Base-by-base conservation (phyloP, 2,888 invertebrate species). In the Liodrosophila aerea region DNA sequence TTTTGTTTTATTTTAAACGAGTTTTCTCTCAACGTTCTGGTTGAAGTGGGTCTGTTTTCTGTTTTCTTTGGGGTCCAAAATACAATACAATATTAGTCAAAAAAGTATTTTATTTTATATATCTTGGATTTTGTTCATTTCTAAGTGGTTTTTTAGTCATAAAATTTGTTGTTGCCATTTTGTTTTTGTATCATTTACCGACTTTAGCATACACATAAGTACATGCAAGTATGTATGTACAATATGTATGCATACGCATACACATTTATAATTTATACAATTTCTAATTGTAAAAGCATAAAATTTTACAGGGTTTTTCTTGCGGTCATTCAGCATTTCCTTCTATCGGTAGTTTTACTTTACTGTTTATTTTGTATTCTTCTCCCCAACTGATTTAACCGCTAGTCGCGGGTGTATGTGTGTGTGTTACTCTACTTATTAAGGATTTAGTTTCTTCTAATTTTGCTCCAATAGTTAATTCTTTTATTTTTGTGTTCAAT, bases 31-130 rank as follows among this genome's bases (percentile, higher is more conserved):
- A 84, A 84, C 77, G 11, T 60, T 53, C 57, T 60, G 63, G 74
- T 72, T 69, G 64, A 78, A 69, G 76, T 56, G 49, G 61, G 64
- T 62, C 77, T 65, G 58, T 67, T 49, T 53, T 29, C 51, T 66
- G 58, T 43, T 30, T 63, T 84, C 78, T 73, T 81, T 81, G 83
- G 81, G 85, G 66, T 85, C n/a, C 85, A 70, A 85, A 85, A 85
- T 82, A 82, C 80, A 80, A 65, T 82, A 83, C 64, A 76, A 76
- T 76, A 76, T 76, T 71, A 69, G 53, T 80, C 74, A 60, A 82
- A 80, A 76, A 68, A 73, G 68, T 71, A 60, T 68, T 60, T 70
- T 54, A 47, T 54, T 63, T 56, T 66, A 11, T 40, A 11, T 22
- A 7, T 47, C 37, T 22, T 64, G 65, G 13, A 12, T 47, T 64